A percentile compares a stretch with the other conserved stretches of the same genome.
Conservation (phyloP, 2,113 vertebrate genomes). For the Cyrtonyx montezumae region DNA sequence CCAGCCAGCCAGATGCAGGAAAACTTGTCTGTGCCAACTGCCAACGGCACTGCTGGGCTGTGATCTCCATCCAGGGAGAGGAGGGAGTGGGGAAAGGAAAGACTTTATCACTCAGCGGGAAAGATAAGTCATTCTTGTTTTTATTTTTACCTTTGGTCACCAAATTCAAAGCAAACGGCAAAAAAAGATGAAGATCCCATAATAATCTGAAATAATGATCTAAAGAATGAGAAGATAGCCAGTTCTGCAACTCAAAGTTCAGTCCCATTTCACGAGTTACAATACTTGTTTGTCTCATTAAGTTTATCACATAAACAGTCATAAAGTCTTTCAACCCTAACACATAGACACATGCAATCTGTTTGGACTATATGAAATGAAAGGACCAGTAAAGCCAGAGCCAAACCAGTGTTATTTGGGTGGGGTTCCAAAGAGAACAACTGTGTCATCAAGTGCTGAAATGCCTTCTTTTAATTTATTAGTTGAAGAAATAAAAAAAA, state of each 20-base stretch:
- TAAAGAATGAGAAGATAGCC: background rate
- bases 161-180: background rate
- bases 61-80: conserved; percentile 41
- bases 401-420: background rate
- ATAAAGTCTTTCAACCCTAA: background rate
- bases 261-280: background rate
- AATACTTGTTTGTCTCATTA: conserved; percentile 8
- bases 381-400: background rate
- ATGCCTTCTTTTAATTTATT: background rate
- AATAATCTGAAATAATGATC: background rate
- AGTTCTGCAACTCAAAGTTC: background rate
- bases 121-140: background rate
- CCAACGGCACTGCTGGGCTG: background rate
- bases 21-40: background rate
- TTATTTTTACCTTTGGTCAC: background rate
- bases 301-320: conserved; percentile 26
- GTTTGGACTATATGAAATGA: background rate
- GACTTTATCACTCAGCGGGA: background rate
- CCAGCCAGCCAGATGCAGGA: conserved; percentile 56
- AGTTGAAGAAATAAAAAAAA: background rate
- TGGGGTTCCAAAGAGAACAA: background rate
- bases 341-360: background rate
- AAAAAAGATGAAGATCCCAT: background rate
- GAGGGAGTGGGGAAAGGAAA: background rate
- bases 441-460: background rate